Base-by-base conservation (phyloP, 1,140 invertebrate species). In the Scaptomyza montana region DNA sequence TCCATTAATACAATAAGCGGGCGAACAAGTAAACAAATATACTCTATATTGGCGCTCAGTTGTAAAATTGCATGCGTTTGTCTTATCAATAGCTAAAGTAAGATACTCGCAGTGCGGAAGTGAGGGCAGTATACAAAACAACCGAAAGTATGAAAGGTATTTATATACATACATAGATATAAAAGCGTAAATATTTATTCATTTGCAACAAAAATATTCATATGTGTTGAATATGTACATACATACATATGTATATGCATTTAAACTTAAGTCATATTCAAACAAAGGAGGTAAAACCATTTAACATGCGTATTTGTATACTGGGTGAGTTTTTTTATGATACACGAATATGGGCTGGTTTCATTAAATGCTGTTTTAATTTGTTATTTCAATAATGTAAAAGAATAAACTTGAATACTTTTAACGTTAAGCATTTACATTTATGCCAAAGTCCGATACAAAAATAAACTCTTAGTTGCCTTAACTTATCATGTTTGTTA, bases 1-100 rank as follows among this genome's bases (percentile, higher is more conserved):
- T 85, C 77, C 62, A 70, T 19, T 28, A 36, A 47, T 72, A 73
- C 56, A 62, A 46, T 46, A 41, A 5, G 75, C 74, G 19, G 21
- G 49, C 39, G 12, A 12, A 43, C 39, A 12, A 43, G 12, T 43
- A 12, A n/a, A 43, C 12, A 12, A 5, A 43, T n/a, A 43, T 43
- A 43, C 12, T n/a, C 39, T 43, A 43, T 43, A 43, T n/a, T 36
- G 8, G 33, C 33, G 39, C n/a, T 43, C 47, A 33, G 45, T 73
- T 61, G 70, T 68, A 47, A 53, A 55, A 68, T 49, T 62, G 64
- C 51, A 68, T 55, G 61, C 51, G 51, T 39, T 51, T 36, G 51
- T 39, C 69, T 74, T 74, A 74, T 74, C 71, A 62, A 62, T 46
- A 45, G 21, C 19, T 30, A 49, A 46, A 67, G 45, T 51, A 25